Evolutionary conservation across 2,797 vertebrate species (phyloP), one percentile per base, ranked within the genome.

Genomic region (Pseudopleuronectes americanus): DNA sequence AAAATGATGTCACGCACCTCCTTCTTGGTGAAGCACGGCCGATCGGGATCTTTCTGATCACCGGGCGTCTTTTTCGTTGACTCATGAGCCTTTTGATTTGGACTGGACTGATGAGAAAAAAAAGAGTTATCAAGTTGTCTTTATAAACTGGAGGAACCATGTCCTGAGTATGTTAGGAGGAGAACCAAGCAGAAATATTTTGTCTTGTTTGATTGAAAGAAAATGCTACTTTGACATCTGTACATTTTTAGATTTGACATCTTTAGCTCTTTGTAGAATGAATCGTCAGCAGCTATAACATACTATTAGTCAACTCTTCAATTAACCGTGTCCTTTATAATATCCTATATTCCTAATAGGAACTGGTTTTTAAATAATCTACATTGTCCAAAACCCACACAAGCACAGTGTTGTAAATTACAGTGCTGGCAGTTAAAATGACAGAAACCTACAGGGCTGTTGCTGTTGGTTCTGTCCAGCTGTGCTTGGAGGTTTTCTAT

Each of bases 1-100:
- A 94, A 96, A 69, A 99, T 89, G 80, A 99, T 96, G 86, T 99
- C 96, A 19, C 96, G 92, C 79, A 99, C 90, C 79, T 99, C 97
- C 79, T 97, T 96, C 78, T 93, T 96, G 68, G 96, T 97, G 89
- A 97, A 98, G 79, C 94, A 94, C 0, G 94, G 91, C 79, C 84
- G 86, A 80, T 95, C 94, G 0, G 91, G 89, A 70, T 95, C 93
- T 26, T 89, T 92, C 65, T 90, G 81, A 47, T 93, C 89, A 2
- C 70, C 56, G 0, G 83, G 48, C n/a, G 88, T 72, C 71, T 90
- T 91, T 79, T 84, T 80, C 1, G 56, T 80, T 36, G 84, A 78
- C 73, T 87, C 71, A 3, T 62, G 26, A 17, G 67, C 49, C 16
- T 68, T 56, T 51, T 28, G 75, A 68, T 54, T 79, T 23, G 76